Percentiles rank a stretch among this genome's conserved stretches.
phyloP scores from a whole-genome alignment of 2,888 invertebrate genomes.

The Torymus aiolomorphi region DNA sequence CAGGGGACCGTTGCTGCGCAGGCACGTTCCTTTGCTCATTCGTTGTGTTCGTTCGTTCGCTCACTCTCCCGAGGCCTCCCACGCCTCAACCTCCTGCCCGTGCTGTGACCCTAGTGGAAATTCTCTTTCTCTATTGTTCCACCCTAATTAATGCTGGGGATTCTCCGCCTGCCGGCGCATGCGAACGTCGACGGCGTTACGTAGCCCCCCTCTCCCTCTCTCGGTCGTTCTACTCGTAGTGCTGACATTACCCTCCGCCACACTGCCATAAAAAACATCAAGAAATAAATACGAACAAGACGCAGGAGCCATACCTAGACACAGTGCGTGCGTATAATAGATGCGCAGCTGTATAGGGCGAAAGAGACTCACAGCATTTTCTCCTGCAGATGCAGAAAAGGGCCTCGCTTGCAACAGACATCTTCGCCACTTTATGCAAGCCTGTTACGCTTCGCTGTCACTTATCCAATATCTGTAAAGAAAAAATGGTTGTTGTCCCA shows the following conservation, averaged over 20 bases:
- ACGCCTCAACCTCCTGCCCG: constrained; percentile 70
- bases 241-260: too few relatives aligned
- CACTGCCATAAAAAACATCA: too few relatives aligned
- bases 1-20: not conserved
- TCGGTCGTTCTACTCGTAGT: too few relatives aligned
- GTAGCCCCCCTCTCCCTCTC: too few relatives aligned
- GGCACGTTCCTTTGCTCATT: not conserved
- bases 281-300: too few relatives aligned
- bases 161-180: too few relatives aligned
- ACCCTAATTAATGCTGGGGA: constrained; percentile 71
- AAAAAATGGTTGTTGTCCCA: constrained; percentile 72
- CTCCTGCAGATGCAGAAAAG: not conserved
- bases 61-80: constrained; percentile 63
- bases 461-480: constrained; percentile 75
- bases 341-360: too few relatives aligned
- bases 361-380: too few relatives aligned
- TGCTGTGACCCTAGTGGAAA: constrained; percentile 71
- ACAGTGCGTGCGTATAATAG: too few relatives aligned
- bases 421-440: constrained; percentile 60
- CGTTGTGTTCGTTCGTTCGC: too few relatives aligned
- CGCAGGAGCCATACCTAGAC: too few relatives aligned
- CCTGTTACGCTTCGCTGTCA: constrained; percentile 72
- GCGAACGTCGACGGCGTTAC: too few relatives aligned
- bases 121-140: constrained; percentile 75
- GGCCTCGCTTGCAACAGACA: not conserved